Evolutionary conservation across 2,888 invertebrate genomes (phyloP), one percentile per base, ranked within the genome.

Genomic region (Diaperis boleti): DNA sequence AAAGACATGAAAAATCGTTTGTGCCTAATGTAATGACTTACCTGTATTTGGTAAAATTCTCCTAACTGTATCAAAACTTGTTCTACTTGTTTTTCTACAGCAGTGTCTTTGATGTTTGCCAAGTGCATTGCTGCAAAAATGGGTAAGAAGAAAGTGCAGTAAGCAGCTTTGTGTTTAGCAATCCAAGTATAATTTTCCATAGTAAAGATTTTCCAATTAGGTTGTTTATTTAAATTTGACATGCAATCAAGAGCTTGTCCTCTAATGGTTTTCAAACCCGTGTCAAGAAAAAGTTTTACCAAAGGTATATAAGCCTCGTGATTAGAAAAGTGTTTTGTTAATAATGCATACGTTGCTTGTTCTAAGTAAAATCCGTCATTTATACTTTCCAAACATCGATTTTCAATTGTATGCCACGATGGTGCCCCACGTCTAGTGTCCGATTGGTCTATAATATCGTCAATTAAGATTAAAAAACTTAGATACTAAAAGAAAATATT

Each of bases 21-120:
- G 6, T 26, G 6, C 6, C n/a, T 3, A 3, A 65, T 64, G 3
- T 11, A 5, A 4, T 37, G 42, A 59, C 72, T 68, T 75, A 90
- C 94, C 85, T 95, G 95, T 33, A 95, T 92, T 87, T 98, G 98
- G 82, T 92, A 98, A 78, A 95, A 94, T 74, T 95, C 92, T 18
- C 98, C 98, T 89, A 98, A 95, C 82, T 95, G 90, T 26, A 96
- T 78, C 1, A 96, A 83, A 70, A 98, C 92, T 0, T 88, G 90
- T 81, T 92, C 92, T 0, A 94, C 93, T 79, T 94, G 92, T 64
- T 91, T 85, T 74, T 94, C 93, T 49, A 90, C 87, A 78, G 93
- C 92, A 1, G 87, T 86, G 79, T 96, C 94, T 41, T 87, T 87
- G 42, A 78, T 85, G 79, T 91, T 90, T 68, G 92, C 88, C 86